A percentile compares a stretch with the other conserved stretches of the same genome.
Evolutionary conservation across 2,113 vertebrate species (phyloP).

Genomic region (Scomber colias): DNA sequence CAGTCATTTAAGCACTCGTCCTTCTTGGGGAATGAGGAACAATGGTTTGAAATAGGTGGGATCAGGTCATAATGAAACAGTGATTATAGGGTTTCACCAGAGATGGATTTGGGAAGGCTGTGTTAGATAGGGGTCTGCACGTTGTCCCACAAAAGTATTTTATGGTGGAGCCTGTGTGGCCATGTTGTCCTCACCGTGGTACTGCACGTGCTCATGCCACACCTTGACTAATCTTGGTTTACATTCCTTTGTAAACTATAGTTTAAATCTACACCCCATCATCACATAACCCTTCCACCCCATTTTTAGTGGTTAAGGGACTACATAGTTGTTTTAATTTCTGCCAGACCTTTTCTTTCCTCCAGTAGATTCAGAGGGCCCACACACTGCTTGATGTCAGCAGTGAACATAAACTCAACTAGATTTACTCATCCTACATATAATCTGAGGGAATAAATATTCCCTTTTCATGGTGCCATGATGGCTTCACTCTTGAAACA

Average conservation of each 20-base stretch:
- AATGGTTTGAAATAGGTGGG: constrained; percentile 1
- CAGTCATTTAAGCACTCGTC: background rate
- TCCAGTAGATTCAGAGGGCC: background rate
- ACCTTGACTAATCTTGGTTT: background rate
- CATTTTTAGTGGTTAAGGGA: constrained; percentile 36
- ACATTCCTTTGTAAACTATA: background rate
- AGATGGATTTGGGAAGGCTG: background rate
- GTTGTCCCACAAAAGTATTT: constrained; percentile 1
- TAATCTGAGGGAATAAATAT: constrained; percentile 8
- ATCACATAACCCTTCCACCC: background rate
- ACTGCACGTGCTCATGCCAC: background rate
- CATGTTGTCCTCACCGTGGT: background rate
- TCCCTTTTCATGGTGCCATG: background rate
- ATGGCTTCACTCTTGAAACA: background rate
- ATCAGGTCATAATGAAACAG: background rate
- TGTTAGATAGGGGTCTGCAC: background rate
- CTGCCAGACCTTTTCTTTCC: constrained; percentile 10
- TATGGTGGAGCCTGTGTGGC: constrained; percentile 21
- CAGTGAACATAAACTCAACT: background rate
- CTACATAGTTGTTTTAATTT: constrained; percentile 23
- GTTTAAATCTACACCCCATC: background rate
- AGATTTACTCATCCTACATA: background rate
- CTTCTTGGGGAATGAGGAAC: background rate
- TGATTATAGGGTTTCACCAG: background rate
- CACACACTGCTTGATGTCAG: background rate